These are phyloP conservation scores for Drosophila helvetica DNA, from an alignment of 2,888 invertebrate species.

Conservation along the genomic window DNA sequence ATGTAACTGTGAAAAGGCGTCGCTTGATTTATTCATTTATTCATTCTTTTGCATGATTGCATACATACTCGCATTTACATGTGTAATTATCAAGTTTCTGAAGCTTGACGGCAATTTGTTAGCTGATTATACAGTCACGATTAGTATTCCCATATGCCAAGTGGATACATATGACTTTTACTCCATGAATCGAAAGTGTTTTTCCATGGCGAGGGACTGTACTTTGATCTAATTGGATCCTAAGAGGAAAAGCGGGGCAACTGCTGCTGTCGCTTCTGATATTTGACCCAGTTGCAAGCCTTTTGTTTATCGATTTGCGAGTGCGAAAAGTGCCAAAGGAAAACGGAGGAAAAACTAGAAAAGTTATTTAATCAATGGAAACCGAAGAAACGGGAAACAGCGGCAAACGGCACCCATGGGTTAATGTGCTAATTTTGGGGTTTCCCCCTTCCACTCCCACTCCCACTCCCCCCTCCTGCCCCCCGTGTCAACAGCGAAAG, in stretches of 20 bases:
- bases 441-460: not conserved
- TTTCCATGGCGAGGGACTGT: not conserved
- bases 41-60: conserved; percentile 42
- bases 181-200: conserved; percentile 34
- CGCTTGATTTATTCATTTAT: conserved; percentile 72
- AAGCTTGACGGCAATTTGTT: conserved; percentile 54
- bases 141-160: not conserved
- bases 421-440: conserved; percentile 74
- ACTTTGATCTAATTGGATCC: conserved; percentile 58
- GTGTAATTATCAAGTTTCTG: conserved; percentile 58
- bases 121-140: not conserved
- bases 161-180: not conserved
- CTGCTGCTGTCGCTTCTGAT: conserved; percentile 5
- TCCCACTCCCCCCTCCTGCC: conserved; percentile 24
- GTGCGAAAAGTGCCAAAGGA: conserved; percentile 33
- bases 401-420: conserved; percentile 55
- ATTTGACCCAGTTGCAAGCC: conserved; percentile 24
- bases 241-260: not conserved
- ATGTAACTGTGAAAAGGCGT: conserved; percentile 68
- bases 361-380: conserved; percentile 74
- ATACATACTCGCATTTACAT: conserved; percentile 3
- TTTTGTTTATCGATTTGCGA: conserved; percentile 53
- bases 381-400: conserved; percentile 9
- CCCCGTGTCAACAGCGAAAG: conserved; percentile 28
- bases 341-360: not conserved